Conservation (phyloP, 2,888 invertebrate species). For the Vandiemenella viatica region DNA sequence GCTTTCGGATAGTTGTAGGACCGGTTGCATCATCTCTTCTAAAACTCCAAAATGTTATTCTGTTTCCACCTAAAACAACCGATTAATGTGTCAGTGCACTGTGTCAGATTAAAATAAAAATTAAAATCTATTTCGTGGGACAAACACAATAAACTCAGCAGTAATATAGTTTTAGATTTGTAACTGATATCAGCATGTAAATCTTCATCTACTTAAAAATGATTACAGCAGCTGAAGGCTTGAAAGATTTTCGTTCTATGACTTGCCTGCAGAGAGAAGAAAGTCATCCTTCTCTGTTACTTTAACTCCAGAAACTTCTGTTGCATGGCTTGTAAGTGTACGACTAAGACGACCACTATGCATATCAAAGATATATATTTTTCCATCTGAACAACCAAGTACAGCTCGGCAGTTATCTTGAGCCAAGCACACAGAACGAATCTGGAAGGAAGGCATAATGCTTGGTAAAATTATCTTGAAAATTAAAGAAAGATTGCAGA, state of each 20-base stretch:
- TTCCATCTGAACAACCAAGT: slow-evolving; percentile 63
- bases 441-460: too few species aligned
- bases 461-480: too few species aligned
- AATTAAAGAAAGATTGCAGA: too few species aligned
- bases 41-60: slow-evolving; percentile 77
- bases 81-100: too few species aligned
- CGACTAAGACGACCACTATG: slow-evolving; percentile 58
- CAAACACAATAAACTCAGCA: neutral
- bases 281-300: slow-evolving; percentile 59
- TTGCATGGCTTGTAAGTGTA: slow-evolving; percentile 41
- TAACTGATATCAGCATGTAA: too few species aligned
- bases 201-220: too few species aligned
- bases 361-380: slow-evolving; percentile 68
- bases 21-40: slow-evolving; percentile 54
- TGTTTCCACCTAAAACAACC: slow-evolving; percentile 50
- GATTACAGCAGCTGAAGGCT: too few species aligned
- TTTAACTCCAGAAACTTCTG: slow-evolving; percentile 29
- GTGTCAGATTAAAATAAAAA: too few species aligned
- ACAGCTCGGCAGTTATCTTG: slow-evolving; percentile 69
- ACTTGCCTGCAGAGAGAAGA: slow-evolving; percentile 56
- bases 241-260: slow-evolving; percentile 12
- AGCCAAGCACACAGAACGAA: slow-evolving; percentile 59
- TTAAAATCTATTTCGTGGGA: too few species aligned
- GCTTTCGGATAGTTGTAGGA: slow-evolving; percentile 4
- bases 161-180: neutral